Evolutionary conservation across 2,888 invertebrate genomes (phyloP).

Genomic region (Tinea semifulvella): DNA sequence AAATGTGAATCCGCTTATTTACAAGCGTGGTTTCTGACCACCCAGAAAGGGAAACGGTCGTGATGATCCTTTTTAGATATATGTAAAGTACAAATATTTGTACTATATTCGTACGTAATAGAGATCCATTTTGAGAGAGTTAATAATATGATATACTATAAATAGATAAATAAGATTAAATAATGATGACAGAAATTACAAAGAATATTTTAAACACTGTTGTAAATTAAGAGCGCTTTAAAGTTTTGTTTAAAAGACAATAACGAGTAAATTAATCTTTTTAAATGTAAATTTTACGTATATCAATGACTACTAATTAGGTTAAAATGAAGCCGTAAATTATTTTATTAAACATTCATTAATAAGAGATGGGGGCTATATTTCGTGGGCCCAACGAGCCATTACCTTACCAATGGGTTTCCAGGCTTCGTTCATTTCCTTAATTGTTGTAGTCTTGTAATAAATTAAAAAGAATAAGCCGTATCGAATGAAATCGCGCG

Average conservation of each 20-base stretch:
- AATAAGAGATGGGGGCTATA: slow-evolving; percentile 37
- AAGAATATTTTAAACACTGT: too few relatives aligned
- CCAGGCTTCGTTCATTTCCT: slow-evolving; percentile 39
- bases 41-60: too few relatives aligned
- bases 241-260: slow-evolving; percentile 1
- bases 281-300: slow-evolving; percentile 6
- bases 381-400: slow-evolving; percentile 30
- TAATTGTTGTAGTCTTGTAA: slow-evolving; percentile 50
- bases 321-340: slow-evolving; percentile 54
- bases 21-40: too few relatives aligned
- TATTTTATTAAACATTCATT: slow-evolving; percentile 59
- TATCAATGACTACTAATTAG: slow-evolving; percentile 45
- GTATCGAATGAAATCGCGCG: slow-evolving; percentile 20
- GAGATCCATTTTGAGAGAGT: too few relatives aligned
- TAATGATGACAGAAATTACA: too few relatives aligned
- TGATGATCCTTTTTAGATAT: too few relatives aligned
- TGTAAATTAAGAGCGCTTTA: too few relatives aligned
- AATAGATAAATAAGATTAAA: too few relatives aligned
- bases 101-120: too few relatives aligned
- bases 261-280: background rate
- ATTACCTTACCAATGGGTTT: slow-evolving; percentile 33
- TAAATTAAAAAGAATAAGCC: slow-evolving; percentile 44
- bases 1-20: too few relatives aligned
- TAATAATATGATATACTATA: too few relatives aligned
- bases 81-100: too few relatives aligned